phyloP scores from a whole-genome alignment of 2,797 vertebrate genomes.

The Pipistrellus kuhlii region DNA sequence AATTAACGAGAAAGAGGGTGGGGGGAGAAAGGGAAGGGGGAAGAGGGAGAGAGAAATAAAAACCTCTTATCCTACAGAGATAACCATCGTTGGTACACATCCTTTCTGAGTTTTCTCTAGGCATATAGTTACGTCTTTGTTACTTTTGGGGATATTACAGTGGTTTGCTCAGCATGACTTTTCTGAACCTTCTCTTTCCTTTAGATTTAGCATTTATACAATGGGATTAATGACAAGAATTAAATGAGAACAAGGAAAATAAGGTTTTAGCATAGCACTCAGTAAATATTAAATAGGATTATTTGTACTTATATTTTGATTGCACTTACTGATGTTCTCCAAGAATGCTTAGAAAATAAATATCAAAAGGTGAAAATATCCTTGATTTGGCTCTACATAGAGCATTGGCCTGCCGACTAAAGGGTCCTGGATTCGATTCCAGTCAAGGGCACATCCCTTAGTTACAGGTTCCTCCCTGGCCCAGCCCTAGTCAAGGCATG shows the following conservation, averaged over 20 bases:
- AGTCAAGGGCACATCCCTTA: no score
- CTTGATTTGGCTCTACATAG: no score
- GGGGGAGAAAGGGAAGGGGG: no score
- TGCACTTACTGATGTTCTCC: neutral
- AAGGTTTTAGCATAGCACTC: constrained; percentile 10
- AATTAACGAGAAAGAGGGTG: no score
- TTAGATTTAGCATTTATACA: constrained; percentile 1
- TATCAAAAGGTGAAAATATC: neutral
- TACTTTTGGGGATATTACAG: neutral
- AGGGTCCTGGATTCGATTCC: no score
- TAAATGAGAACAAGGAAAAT: neutral
- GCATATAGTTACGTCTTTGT: neutral
- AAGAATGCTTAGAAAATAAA: constrained; percentile 9
- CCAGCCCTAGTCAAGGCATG: no score
- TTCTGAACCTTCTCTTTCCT: constrained; percentile 16
- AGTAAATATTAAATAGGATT: neutral
- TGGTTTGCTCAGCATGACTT: neutral
- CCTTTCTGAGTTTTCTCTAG: constrained; percentile 5
- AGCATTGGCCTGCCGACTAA: no score
- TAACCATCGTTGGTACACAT: neutral
- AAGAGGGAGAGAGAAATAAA: neutral
- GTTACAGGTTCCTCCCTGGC: no score
- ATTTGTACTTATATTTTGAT: neutral
- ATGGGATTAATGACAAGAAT: neutral
- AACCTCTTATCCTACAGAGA: neutral